Evolutionary conservation across 2,888 invertebrate species (phyloP), one percentile per base, ranked within the genome.

Genomic region (Colletes collaris): DNA sequence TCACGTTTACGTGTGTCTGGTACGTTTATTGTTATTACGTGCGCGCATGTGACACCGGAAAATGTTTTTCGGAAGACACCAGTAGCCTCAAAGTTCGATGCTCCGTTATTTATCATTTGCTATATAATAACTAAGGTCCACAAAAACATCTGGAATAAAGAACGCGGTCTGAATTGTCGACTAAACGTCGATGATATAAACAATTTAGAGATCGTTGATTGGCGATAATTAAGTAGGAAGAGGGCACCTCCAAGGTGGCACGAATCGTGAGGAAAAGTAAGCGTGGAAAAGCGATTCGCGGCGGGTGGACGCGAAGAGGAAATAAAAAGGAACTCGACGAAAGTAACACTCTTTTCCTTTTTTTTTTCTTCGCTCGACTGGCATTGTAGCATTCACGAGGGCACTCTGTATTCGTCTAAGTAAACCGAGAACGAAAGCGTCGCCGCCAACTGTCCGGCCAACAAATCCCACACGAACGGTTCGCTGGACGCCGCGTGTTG

Each of bases 341-440:
- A 68, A 68, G 74, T 68, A 65, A 68, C 64, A 44, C 65, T 62
- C 27, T 27, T 27, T 27, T 27, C 27, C 27, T 27, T 27, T 27
- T 27, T 2, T 66, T 70, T 2, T 66, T 70, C 62, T 70, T 70
- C 62, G 66, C 55, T 40, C 56, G 11, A 37, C 35, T 37, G 65
- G 75, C 60, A 69, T 79, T 77, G 79, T 77, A 72, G 60, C 68
- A 64, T 68, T 75, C 76, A 63, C 44, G 67, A 73, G 76, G 63
- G 76, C 56, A 76, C 76, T 76, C 76, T 52, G 76, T 73, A 68
- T 75, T 78, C 77, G 68, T 64, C 72, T 76, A 79, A 66, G 78
- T 67, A 82, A 84, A 80, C 80, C 69, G 60, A 71, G 79, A 80
- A 76, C 82, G 82, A 80, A 79, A 84, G 77, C 82, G 77, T 73